Evolutionary conservation across 2,888 invertebrate genomes (phyloP).

Genomic region (Galeopsomyia nigrocyanea): DNA sequence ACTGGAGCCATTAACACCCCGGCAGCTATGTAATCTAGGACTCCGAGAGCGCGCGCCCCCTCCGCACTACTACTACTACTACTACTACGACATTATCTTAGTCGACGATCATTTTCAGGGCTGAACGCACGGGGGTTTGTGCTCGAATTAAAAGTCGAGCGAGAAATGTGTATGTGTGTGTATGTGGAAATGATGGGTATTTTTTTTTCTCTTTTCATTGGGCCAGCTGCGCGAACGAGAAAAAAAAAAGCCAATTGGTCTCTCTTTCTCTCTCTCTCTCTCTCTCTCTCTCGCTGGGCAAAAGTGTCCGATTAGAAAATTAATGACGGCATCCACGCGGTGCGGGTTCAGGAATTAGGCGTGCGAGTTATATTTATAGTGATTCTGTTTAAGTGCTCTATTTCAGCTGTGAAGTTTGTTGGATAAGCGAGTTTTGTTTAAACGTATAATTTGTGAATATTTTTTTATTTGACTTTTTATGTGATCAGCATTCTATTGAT

Average conservation of each 20-base stretch:
- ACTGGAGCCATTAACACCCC: slow-evolving; percentile 55
- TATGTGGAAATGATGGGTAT: too few relatives aligned
- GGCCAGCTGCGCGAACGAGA: slow-evolving; percentile 30
- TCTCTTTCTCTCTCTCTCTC: too few relatives aligned
- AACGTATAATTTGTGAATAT: too few relatives aligned
- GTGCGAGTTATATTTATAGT: not conserved
- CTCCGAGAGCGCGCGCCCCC: slow-evolving; percentile 38
- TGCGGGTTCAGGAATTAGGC: slow-evolving; percentile 24
- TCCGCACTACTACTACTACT: slow-evolving; percentile 14
- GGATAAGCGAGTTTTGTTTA: not conserved
- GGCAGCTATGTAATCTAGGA: slow-evolving; percentile 10
- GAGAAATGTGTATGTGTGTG: slow-evolving; percentile 2
- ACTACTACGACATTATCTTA: slow-evolving; percentile 15
- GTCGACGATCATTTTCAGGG: slow-evolving; percentile 20
- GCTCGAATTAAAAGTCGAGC: slow-evolving; percentile 47
- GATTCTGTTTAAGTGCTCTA: slow-evolving; percentile 1
- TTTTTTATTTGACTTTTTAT: too few relatives aligned
- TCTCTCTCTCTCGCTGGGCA: not conserved
- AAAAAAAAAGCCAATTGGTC: slow-evolving; percentile 18
- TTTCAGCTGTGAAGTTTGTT: not conserved
- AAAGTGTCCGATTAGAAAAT: slow-evolving; percentile 47
- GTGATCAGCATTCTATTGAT: too few relatives aligned
- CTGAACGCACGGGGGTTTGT: slow-evolving; percentile 4
- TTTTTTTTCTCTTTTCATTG: slow-evolving; percentile 12
- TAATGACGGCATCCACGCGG: slow-evolving; percentile 42